Conservation (phyloP, 2,113 vertebrate species). For the Siphamia tubifer region DNA sequence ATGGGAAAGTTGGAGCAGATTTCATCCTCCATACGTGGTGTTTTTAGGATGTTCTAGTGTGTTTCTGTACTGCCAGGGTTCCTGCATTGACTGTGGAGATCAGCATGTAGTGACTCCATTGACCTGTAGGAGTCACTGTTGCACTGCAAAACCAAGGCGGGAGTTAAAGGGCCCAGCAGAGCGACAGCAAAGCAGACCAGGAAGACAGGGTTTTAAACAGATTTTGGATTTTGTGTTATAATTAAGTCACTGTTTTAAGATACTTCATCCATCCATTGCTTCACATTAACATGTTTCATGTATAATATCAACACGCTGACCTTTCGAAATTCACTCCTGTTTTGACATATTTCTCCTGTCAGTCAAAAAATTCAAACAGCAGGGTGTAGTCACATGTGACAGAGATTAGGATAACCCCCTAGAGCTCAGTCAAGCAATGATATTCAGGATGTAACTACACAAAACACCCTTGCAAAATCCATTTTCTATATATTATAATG, state of each 20-base stretch:
- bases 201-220: background rate
- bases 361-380: background rate
- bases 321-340: background rate
- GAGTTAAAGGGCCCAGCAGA: background rate
- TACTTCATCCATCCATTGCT: background rate
- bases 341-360: background rate
- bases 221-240: background rate
- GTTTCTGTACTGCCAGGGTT: background rate
- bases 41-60: slow-evolving; percentile 5
- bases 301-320: background rate
- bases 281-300: background rate
- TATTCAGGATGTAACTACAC: background rate
- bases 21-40: background rate
- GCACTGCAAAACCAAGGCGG: background rate
- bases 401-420: background rate
- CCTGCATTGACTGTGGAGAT: background rate
- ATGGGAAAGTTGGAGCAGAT: background rate
- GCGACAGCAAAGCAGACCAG: background rate
- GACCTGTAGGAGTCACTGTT: slow-evolving; percentile 61
- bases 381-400: background rate
- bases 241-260: background rate
- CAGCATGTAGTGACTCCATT: background rate
- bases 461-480: too few relatives aligned
- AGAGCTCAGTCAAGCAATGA: background rate
- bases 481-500: too few relatives aligned